Base-by-base conservation (phyloP, 1,140 invertebrate genomes). In the Arion vulgaris region DNA sequence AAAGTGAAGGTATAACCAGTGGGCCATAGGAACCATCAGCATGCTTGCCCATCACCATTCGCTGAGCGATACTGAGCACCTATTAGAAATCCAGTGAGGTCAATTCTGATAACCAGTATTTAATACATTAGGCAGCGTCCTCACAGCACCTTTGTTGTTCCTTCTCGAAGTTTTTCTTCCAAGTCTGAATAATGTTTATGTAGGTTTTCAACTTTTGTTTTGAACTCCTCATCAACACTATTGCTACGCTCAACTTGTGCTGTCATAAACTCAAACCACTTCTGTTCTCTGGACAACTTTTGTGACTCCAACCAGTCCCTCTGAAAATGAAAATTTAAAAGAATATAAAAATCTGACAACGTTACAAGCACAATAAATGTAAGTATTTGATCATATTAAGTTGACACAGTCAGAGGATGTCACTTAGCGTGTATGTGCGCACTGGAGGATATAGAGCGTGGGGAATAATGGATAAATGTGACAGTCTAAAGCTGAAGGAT, bases 181-280 rank as follows among this genome's bases (percentile, higher is more conserved):
- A 51, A 39, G 15, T 81, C 41, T 36, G 75, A 53, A 45, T 78
- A 78, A 49, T 78, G 75, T 7, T 66, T 53, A 51, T 28, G 49
- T 17, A 78, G 36, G 34, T 13, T 39, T 9, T 78, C 41, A 26
- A 78, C 75, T 23, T 57, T 57, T 36, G 17, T 53, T 17, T 78
- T 32, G 38, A 57, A 78, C n/a, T 78, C 75, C 41, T 32, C 19
- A n/a, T 78, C 75, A 11, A 78, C 75, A n/a, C n/a, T 13, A 19
- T 9, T 49, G 28, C 53, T 78, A 15, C 75, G 49, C 2, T 5
- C 19, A n/a, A 53, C 53, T 51, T 78, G 75, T 4, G 53, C 75
- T 15, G 49, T 11, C 75, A 78, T 78, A 51, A 78, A 78, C 75
- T 78, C 75, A 1, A 34, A 4, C 75, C 75, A 78, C 38, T 78